A percentile compares a stretch with the other conserved stretches of the same genome.
Evolutionary conservation across 2,113 vertebrate genomes (phyloP).

Genomic region (Lampris incognitus): DNA sequence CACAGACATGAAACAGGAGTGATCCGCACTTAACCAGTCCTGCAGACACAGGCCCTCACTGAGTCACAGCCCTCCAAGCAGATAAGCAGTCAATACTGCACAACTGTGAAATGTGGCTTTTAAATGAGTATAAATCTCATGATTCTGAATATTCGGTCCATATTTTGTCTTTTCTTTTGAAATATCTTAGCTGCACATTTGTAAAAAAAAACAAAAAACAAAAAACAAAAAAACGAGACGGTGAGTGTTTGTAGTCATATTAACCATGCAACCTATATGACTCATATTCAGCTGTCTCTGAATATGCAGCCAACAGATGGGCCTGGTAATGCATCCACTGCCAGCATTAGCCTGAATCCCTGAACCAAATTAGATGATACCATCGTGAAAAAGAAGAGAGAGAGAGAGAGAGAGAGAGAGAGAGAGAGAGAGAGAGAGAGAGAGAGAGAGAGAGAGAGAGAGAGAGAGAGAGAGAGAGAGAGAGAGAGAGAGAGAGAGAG

Average conservation of each 20-base stretch:
- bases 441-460: constrained; percentile 1
- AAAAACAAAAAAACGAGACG: too few relatives aligned
- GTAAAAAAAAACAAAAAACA: too few relatives aligned
- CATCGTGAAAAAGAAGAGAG: not conserved
- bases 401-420: too few relatives aligned
- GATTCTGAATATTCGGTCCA: not conserved
- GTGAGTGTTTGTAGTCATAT: not conserved
- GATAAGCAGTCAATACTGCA: not conserved
- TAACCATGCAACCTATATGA: not conserved
- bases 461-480: constrained; percentile 2
- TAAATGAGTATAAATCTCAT: not conserved
- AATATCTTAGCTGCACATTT: too few relatives aligned
- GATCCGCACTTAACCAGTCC: constrained; percentile 23
- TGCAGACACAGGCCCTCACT: constrained; percentile 35
- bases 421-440: not conserved
- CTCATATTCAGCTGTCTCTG: not conserved
- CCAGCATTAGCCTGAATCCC: constrained; percentile 22
- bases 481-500: not conserved
- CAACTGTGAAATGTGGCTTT: too few relatives aligned
- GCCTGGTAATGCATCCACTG: constrained; percentile 1
- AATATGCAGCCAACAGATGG: not conserved
- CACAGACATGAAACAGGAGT: constrained; percentile 28
- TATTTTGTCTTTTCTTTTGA: too few relatives aligned
- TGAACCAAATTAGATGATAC: not conserved
- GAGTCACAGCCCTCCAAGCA: not conserved